Evolutionary conservation across 2,797 vertebrate species (phyloP).

Genomic region (Margarornis squamiger): DNA sequence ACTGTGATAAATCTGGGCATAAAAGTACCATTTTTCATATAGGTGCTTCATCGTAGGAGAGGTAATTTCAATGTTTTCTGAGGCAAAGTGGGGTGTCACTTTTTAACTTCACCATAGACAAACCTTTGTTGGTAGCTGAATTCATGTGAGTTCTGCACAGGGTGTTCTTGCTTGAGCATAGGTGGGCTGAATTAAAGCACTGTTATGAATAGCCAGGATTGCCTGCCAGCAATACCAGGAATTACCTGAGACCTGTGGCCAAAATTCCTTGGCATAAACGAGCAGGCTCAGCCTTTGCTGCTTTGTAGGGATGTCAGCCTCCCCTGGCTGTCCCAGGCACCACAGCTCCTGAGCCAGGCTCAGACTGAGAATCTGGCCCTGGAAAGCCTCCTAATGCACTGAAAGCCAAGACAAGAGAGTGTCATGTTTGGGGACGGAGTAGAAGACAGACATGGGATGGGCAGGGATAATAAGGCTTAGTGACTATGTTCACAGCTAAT

Average conservation of each 20-base stretch:
- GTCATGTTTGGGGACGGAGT: neutral
- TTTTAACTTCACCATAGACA: neutral
- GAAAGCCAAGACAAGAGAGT: neutral
- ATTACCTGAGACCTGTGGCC: constrained; percentile 5
- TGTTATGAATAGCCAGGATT: neutral
- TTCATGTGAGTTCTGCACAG: neutral
- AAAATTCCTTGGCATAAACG: neutral
- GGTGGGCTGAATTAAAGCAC: neutral
- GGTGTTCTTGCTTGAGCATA: neutral
- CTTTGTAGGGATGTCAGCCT: neutral
- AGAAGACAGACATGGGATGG: neutral
- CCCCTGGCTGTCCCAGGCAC: neutral
- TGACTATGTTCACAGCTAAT: neutral
- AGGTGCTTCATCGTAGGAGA: neutral
- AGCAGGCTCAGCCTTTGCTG: neutral
- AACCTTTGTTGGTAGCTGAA: neutral
- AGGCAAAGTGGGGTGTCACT: neutral
- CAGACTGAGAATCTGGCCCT: neutral
- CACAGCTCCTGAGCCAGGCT: neutral
- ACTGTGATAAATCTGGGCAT: neutral
- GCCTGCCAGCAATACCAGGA: constrained; percentile 3
- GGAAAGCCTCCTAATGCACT: neutral
- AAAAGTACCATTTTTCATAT: neutral
- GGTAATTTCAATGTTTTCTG: neutral
- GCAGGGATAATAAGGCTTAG: neutral